Conservation (phyloP, 2,888 invertebrate species). For the Xestia xanthographa region DNA sequence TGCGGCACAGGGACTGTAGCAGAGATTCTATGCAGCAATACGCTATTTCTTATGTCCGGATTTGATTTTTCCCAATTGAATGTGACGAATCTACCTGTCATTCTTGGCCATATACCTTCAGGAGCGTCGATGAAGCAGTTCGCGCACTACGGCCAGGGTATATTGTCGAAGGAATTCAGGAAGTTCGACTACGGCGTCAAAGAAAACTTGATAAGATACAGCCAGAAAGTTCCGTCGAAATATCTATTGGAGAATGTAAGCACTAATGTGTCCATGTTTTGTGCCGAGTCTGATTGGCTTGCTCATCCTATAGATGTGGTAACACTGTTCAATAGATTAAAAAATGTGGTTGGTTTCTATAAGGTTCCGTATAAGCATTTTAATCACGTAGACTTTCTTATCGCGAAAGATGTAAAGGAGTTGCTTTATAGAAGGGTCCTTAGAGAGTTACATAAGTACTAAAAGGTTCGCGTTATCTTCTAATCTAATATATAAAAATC, state of each 20-base stretch:
- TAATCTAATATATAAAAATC: too few species aligned
- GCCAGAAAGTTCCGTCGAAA: slow-evolving; percentile 72
- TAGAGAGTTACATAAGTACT: slow-evolving; percentile 56
- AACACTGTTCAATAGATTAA: slow-evolving; percentile 85
- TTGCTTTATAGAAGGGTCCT: slow-evolving; percentile 72
- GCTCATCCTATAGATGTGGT: slow-evolving; percentile 90
- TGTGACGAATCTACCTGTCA: slow-evolving; percentile 89
- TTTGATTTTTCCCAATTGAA: slow-evolving; percentile 91
- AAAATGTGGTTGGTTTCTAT: slow-evolving; percentile 89
- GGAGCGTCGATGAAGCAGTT: slow-evolving; percentile 89
- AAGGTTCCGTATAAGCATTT: slow-evolving; percentile 88
- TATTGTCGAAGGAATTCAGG: slow-evolving; percentile 77
- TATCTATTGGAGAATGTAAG: slow-evolving; percentile 76
- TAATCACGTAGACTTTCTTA: slow-evolving; percentile 83
- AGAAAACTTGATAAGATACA: slow-evolving; percentile 78
- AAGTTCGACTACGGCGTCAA: slow-evolving; percentile 78
- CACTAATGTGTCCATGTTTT: slow-evolving; percentile 80
- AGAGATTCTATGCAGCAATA: slow-evolving; percentile 90
- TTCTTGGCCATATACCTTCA: slow-evolving; percentile 89
- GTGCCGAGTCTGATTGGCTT: slow-evolving; percentile 91
- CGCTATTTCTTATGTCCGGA: slow-evolving; percentile 91
- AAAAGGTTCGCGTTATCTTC: too few species aligned
- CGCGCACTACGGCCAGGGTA: slow-evolving; percentile 89
- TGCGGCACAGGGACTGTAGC: slow-evolving; percentile 85
- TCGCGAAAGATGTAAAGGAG: slow-evolving; percentile 78